Evolutionary conservation across 2,888 invertebrate species (phyloP).

Genomic region (Capitulum mitella): DNA sequence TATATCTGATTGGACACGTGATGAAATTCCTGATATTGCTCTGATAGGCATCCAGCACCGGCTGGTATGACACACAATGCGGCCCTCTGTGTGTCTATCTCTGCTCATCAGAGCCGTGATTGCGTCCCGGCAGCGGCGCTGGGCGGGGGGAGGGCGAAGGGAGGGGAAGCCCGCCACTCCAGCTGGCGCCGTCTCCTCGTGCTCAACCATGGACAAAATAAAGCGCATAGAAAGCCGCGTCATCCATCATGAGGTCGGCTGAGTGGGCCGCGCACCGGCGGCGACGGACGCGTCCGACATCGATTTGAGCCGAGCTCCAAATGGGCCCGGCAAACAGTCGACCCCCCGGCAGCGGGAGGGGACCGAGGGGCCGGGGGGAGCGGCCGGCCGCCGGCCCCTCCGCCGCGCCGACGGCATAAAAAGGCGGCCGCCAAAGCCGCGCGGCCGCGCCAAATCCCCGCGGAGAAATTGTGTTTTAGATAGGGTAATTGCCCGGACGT

Average conservation of each 20-base stretch:
- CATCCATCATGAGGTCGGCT: background rate
- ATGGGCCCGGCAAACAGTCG: background rate
- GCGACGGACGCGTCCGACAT: background rate
- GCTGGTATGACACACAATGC: too few relatives aligned
- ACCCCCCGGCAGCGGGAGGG: background rate
- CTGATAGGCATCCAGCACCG: too few relatives aligned
- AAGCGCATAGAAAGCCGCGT: background rate
- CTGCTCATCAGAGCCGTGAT: too few relatives aligned
- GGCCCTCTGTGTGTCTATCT: too few relatives aligned
- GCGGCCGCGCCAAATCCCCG: background rate
- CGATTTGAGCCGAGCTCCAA: background rate
- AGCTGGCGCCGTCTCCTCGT: background rate
- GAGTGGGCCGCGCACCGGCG: background rate
- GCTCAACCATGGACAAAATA: background rate
- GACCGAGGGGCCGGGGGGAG: background rate
- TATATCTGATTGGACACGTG: too few relatives aligned
- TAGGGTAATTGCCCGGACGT: background rate
- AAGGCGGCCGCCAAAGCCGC: background rate
- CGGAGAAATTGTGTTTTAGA: conserved; percentile 1
- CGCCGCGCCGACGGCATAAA: background rate
- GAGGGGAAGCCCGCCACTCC: too few relatives aligned
- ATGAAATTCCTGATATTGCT: too few relatives aligned
- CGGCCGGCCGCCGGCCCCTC: background rate
- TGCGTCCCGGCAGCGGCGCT: too few relatives aligned
- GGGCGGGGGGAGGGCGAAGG: too few relatives aligned